Conservation (phyloP, 2,797 vertebrate genomes). For the Alosa sapidissima region DNA sequence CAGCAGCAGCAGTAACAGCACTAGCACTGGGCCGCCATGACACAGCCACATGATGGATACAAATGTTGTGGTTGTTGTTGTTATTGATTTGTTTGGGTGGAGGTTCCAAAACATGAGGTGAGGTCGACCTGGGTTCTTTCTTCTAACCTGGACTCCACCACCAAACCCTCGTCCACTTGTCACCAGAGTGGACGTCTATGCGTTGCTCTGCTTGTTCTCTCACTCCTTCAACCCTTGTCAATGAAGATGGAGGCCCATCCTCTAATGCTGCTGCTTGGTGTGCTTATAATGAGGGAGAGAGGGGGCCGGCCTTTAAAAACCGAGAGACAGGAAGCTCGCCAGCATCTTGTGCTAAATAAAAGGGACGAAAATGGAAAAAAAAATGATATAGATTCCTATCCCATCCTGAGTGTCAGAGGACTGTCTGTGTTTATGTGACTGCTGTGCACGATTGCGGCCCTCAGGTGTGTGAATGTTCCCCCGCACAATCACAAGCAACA, state of each 20-base stretch:
- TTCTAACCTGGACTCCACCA: neutral
- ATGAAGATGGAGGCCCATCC: neutral
- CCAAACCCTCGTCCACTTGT: neutral
- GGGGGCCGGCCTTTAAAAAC: neutral
- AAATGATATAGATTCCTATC: neutral
- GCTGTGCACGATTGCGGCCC: neutral
- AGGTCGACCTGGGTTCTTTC: neutral
- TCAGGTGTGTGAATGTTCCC: neutral
- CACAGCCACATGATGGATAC: neutral
- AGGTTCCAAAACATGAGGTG: neutral
- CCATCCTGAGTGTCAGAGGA: neutral
- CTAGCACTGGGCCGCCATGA: neutral
- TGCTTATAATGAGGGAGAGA: slow-evolving; percentile 36
- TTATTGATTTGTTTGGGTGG: neutral
- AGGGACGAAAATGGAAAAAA: neutral
- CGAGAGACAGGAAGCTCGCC: neutral
- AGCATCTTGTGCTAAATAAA: neutral
- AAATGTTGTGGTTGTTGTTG: neutral
- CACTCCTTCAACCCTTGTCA: neutral
- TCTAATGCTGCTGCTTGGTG: neutral
- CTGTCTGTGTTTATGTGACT: neutral
- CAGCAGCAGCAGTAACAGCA: neutral
- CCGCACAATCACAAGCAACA: neutral
- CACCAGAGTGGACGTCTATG: neutral
- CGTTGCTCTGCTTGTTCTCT: neutral